These are phyloP conservation scores for Heterodera filipjevi DNA, from an alignment of 2,888 invertebrate genomes.

Conservation along the genomic window DNA sequence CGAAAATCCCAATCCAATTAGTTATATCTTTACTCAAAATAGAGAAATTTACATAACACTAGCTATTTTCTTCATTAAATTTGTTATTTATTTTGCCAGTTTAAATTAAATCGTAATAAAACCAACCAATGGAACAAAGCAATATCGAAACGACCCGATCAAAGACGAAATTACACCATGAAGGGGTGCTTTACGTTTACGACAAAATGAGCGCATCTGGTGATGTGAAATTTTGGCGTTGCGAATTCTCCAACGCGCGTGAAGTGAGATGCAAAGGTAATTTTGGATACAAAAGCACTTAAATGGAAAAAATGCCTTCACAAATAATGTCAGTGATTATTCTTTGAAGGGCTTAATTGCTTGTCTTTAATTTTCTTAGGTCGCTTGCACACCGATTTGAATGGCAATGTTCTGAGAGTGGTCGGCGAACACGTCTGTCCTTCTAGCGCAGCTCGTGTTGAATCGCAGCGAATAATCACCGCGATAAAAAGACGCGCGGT, in stretches of 20 bases:
- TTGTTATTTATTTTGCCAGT: no score
- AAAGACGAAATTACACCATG: slow-evolving; percentile 17
- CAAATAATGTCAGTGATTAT: not conserved
- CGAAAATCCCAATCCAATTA: no score
- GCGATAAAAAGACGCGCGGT: slow-evolving; percentile 22
- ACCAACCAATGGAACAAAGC: not conserved
- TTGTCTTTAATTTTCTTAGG: no score
- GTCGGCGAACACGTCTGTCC: slow-evolving; percentile 24
- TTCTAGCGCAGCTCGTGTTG: slow-evolving; percentile 21
- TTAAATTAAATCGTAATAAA: not conserved
- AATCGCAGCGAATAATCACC: slow-evolving; percentile 14
- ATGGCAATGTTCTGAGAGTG: slow-evolving; percentile 7
- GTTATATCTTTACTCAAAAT: no score
- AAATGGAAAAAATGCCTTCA: not conserved
- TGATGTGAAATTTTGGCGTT: slow-evolving; percentile 22
- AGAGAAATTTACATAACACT: no score
- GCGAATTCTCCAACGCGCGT: slow-evolving; percentile 22
- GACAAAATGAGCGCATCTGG: slow-evolving; percentile 18
- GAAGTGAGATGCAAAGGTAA: slow-evolving; percentile 24
- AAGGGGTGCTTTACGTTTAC: slow-evolving; percentile 20
- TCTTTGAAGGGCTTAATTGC: no score
- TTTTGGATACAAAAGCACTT: not conserved
- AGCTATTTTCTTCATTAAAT: no score
- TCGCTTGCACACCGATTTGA: slow-evolving; percentile 21
- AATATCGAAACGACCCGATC: not conserved